phyloP scores from a whole-genome alignment of 1,140 invertebrate genomes.

The Meloidogyne chitwoodi region DNA sequence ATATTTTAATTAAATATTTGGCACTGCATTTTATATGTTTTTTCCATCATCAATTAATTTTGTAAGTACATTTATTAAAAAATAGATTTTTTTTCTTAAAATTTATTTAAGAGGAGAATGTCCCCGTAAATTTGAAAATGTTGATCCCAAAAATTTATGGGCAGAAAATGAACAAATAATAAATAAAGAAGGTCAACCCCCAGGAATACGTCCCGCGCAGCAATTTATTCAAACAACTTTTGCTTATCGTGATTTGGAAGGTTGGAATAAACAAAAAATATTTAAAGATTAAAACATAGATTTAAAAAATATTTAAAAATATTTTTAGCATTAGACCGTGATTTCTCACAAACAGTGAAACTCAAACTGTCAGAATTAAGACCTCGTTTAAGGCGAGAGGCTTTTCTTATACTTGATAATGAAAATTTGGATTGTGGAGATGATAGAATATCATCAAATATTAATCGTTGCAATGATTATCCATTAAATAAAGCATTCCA shows the following conservation, averaged over 20 bases:
- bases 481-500: conserved; percentile 32
- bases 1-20: background rate
- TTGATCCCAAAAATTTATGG: background rate
- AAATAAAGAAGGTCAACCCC: conserved; percentile 22
- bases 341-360: conserved; percentile 25
- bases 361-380: conserved; percentile 7
- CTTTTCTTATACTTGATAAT: conserved; percentile 31
- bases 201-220: conserved; percentile 24
- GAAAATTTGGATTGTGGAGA: conserved; percentile 35
- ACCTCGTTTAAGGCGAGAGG: conserved; percentile 6
- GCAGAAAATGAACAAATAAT: conserved; percentile 8
- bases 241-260: conserved; percentile 32
- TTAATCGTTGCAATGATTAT: conserved; percentile 32
- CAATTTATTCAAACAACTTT: conserved; percentile 43
- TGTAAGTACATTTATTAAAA: background rate
- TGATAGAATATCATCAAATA: background rate
- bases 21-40: background rate
- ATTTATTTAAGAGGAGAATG: conserved; percentile 28
- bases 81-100: background rate
- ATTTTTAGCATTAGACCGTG: conserved; percentile 32
- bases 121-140: conserved; percentile 26
- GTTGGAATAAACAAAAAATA: background rate
- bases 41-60: background rate
- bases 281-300: too few species aligned
- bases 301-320: background rate